Conservation (phyloP, 1,140 invertebrate species). For the Lethrus apterus region DNA sequence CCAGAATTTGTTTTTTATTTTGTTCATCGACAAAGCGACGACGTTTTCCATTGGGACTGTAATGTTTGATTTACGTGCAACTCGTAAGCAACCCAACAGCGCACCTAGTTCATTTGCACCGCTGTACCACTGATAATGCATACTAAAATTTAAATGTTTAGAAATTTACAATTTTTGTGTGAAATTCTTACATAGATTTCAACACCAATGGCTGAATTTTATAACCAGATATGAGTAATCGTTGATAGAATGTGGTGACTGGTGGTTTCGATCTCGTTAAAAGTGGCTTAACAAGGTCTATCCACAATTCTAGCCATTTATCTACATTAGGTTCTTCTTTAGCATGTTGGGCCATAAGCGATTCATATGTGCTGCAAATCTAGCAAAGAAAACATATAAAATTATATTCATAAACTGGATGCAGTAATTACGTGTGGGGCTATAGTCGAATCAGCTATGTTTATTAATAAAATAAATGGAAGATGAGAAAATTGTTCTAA, state of each 20-base stretch:
- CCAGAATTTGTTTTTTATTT: slow-evolving; percentile 38
- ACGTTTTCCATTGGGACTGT: slow-evolving; percentile 26
- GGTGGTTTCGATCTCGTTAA: slow-evolving; percentile 1
- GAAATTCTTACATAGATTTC: slow-evolving; percentile 12
- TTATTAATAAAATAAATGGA: slow-evolving; percentile 10
- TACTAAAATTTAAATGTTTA: not conserved
- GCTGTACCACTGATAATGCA: slow-evolving; percentile 13
- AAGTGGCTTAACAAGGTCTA: slow-evolving; percentile 4
- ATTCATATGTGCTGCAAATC: slow-evolving; percentile 11
- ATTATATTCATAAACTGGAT: not conserved
- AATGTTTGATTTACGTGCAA: slow-evolving; percentile 41
- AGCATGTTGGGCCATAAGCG: slow-evolving; percentile 7
- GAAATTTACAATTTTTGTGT: not conserved
- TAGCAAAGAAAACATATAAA: slow-evolving; percentile 3
- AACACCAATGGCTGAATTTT: slow-evolving; percentile 6
- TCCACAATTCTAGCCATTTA: slow-evolving; percentile 12
- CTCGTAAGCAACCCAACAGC: slow-evolving; percentile 30
- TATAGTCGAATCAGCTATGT: slow-evolving; percentile 3
- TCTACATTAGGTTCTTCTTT: slow-evolving; percentile 1
- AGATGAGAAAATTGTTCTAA: slow-evolving; percentile 10
- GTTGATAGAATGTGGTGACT: slow-evolving; percentile 5
- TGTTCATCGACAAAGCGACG: slow-evolving; percentile 27
- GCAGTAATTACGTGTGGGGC: slow-evolving; percentile 4
- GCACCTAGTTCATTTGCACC: slow-evolving; percentile 28
- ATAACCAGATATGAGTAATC: slow-evolving; percentile 10